These are phyloP conservation scores for Chrysaora quinquecirrha DNA, from an alignment of 30 jellyfish, hydroid and myxozoan genomes.

Conservation along the genomic window DNA sequence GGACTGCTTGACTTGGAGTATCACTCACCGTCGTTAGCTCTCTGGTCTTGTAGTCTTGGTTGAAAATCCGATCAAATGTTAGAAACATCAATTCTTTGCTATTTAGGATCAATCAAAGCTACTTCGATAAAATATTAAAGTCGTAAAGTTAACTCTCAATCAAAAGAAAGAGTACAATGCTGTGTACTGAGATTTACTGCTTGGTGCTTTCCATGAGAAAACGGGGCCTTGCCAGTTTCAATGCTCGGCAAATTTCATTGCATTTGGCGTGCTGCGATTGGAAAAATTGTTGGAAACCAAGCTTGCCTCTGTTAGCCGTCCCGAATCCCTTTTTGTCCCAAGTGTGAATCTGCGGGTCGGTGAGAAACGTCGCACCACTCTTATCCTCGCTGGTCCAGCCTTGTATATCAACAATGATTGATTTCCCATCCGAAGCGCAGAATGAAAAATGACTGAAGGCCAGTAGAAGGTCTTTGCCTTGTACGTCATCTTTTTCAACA, in stretches of 20 bases:
- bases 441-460: constrained; percentile 70
- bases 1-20: too few relatives aligned
- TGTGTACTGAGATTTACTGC: too few relatives aligned
- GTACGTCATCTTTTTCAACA: constrained; percentile 36
- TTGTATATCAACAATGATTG: constrained; percentile 61
- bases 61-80: too few relatives aligned
- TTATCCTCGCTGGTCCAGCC: constrained; percentile 65
- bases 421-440: constrained; percentile 40
- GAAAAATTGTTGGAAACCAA: constrained; percentile 46
- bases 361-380: constrained; percentile 52
- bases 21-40: too few relatives aligned
- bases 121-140: too few relatives aligned
- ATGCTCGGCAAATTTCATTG: constrained; percentile 36
- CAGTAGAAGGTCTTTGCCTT: constrained; percentile 58
- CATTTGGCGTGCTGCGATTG: constrained; percentile 46
- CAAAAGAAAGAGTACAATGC: too few relatives aligned
- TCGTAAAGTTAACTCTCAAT: too few relatives aligned
- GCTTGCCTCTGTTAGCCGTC: constrained; percentile 54
- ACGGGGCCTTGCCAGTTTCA: constrained; percentile 18
- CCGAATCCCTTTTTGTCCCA: constrained; percentile 68
- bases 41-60: too few relatives aligned
- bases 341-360: constrained; percentile 73
- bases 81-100: too few relatives aligned
- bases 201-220: too few relatives aligned
- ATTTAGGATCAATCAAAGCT: too few relatives aligned